Conservation (phyloP, 2,888 invertebrate species). For the Lasiommata megera region DNA sequence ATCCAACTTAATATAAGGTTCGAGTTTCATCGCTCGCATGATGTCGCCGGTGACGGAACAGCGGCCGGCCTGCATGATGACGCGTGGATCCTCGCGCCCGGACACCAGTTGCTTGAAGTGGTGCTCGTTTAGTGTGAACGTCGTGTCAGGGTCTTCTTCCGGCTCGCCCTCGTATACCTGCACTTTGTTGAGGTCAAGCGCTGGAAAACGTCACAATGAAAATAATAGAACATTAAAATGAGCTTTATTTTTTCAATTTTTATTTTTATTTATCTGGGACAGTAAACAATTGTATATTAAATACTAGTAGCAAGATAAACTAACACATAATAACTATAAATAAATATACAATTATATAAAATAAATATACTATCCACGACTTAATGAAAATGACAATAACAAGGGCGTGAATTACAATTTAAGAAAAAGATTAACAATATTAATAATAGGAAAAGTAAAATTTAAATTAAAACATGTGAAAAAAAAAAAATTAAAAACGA, state of each 20-base stretch:
- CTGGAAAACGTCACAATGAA: constrained; percentile 47
- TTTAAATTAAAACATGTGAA: background rate
- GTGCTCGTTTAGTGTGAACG: constrained; percentile 69
- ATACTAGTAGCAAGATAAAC: no score
- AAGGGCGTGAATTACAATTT: no score
- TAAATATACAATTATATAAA: no score
- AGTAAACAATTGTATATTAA: no score
- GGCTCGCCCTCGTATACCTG: constrained; percentile 71
- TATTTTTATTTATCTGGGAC: no score
- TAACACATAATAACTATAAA: no score
- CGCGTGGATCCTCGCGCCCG: constrained; percentile 63
- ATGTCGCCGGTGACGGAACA: constrained; percentile 77
- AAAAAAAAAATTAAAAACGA: no score
- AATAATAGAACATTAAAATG: no score
- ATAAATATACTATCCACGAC: no score
- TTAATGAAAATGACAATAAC: background rate
- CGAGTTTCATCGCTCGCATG: constrained; percentile 77
- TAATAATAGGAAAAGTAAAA: no score
- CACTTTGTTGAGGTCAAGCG: constrained; percentile 68
- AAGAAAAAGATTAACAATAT: no score
- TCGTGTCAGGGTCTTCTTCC: constrained; percentile 68
- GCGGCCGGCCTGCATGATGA: constrained; percentile 70
- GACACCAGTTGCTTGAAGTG: constrained; percentile 67
- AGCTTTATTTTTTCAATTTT: no score
- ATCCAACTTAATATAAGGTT: constrained; percentile 67